A percentile compares a stretch with the other conserved stretches of the same genome.
Conservation (phyloP, 2,113 vertebrate species). For the Tetrao urogallus region DNA sequence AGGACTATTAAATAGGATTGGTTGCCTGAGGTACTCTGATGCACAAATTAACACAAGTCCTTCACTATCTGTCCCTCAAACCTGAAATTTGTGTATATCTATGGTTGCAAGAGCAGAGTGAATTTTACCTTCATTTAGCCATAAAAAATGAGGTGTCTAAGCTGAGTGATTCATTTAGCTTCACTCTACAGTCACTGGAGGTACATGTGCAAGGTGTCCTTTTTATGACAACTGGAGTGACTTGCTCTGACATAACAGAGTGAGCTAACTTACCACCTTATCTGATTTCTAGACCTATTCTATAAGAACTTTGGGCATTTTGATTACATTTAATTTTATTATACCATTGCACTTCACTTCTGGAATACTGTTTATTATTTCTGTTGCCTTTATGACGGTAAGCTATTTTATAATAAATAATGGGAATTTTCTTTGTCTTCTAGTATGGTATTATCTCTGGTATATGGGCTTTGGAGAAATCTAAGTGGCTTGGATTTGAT, state of each 20-base stretch:
- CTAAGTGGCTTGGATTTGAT: not conserved
- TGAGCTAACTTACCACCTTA: not conserved
- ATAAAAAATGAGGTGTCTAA: not conserved
- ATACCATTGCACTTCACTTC: not conserved
- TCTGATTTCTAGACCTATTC: not conserved
- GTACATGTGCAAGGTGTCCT: fast-evolving
- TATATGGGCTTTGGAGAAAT: not conserved
- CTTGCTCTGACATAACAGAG: not conserved
- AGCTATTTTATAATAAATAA: not conserved
- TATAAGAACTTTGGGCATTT: not conserved
- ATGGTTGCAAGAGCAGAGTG: not conserved
- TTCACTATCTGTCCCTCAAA: not conserved
- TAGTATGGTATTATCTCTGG: not conserved
- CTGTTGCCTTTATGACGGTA: not conserved
- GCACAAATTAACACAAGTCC: not conserved
- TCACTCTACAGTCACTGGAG: not conserved
- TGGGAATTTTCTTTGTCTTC: not conserved
- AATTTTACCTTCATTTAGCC: not conserved
- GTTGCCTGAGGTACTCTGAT: not conserved
- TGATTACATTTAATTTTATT: not conserved
- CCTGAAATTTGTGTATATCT: not conserved
- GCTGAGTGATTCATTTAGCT: not conserved
- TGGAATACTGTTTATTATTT: not conserved
- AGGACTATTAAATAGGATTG: not conserved
- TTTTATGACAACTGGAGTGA: not conserved